phyloP scores from a whole-genome alignment of 2,113 vertebrate species.

The Chionomys nivalis region DNA sequence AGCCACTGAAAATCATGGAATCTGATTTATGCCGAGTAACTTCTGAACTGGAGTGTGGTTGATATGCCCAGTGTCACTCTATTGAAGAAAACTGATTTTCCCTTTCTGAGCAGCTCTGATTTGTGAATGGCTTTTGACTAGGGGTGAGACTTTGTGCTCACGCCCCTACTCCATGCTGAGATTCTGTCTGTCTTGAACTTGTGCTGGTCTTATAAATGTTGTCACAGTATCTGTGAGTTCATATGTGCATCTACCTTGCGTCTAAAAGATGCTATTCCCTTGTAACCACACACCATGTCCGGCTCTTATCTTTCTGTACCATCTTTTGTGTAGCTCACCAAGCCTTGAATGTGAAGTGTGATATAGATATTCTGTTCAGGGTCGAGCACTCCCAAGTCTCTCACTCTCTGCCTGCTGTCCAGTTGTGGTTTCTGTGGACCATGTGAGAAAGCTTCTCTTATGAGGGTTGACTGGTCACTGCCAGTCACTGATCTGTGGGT shows the following conservation, averaged over 20 bases:
- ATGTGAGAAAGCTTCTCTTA: not conserved
- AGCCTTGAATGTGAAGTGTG: not conserved
- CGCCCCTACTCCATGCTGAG: no score
- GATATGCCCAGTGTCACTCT: not conserved
- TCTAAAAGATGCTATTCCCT: no score
- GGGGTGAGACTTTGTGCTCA: no score
- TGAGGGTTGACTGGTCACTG: not conserved
- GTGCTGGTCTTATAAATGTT: no score
- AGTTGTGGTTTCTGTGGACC: not conserved
- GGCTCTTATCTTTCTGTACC: not conserved
- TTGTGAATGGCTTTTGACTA: no score
- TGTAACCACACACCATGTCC: not conserved
- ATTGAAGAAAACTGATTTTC: no score
- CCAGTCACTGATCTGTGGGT: no score
- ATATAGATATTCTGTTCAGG: not conserved
- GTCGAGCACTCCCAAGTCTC: not conserved
- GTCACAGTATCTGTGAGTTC: no score
- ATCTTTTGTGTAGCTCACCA: not conserved
- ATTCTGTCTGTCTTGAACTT: no score
- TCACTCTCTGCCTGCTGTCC: not conserved
- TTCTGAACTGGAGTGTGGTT: not conserved
- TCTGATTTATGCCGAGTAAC: not conserved
- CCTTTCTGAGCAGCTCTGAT: no score
- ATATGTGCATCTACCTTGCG: no score
- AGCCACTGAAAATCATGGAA: not conserved